A percentile compares a stretch with the other conserved stretches of the same genome.
Evolutionary conservation across 2,113 vertebrate genomes (phyloP).

Genomic region (Ophiodon elongatus): DNA sequence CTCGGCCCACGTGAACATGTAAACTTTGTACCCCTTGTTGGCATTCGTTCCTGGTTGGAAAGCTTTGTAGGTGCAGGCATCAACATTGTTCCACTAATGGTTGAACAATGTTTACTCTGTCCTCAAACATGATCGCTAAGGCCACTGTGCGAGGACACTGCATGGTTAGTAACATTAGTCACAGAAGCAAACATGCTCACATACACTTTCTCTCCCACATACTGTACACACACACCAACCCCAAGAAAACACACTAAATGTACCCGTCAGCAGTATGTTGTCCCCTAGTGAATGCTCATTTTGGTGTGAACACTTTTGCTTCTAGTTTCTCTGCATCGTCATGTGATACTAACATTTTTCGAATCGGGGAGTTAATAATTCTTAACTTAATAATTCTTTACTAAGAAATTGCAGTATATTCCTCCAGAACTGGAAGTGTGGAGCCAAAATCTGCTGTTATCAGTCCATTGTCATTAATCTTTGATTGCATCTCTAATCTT

Average conservation of each 20-base stretch:
- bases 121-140: conserved; percentile 22
- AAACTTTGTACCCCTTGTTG: conserved; percentile 44
- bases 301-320: background rate
- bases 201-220: background rate
- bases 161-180: conserved; percentile 33
- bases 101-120: conserved; percentile 49
- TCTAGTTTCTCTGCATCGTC: background rate
- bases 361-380: background rate
- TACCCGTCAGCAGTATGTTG: background rate
- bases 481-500: conserved; percentile 7
- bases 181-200: conserved; percentile 29
- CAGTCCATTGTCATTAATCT: background rate
- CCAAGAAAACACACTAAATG: conserved; percentile 17
- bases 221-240: background rate
- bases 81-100: conserved; percentile 20
- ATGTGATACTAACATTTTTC: background rate
- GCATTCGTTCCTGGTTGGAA: conserved; percentile 34
- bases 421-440: background rate
- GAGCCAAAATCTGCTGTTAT: background rate
- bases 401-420: no score
- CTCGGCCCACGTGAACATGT: background rate
- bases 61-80: conserved; percentile 35
- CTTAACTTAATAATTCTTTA: background rate
- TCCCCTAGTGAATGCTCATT: background rate
- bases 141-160: conserved; percentile 21